Conservation (phyloP, 2,888 invertebrate species). For the Seira ritae region DNA sequence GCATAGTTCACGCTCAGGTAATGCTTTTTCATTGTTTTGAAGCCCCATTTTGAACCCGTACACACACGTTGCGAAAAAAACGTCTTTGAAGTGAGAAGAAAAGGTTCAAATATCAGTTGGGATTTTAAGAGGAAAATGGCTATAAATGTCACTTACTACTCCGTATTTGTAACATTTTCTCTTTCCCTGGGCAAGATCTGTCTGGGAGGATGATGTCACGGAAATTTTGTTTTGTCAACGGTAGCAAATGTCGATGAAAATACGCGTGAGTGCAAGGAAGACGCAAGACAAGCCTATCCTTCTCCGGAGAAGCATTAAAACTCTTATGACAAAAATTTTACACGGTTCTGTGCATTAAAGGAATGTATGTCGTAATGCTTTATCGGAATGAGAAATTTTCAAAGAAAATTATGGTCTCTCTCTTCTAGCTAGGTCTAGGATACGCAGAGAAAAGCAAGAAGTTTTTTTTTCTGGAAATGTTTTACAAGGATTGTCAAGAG, state of each 20-base stretch:
- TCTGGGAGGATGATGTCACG: conserved; percentile 42
- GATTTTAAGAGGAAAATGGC: neutral
- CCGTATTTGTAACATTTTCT: neutral
- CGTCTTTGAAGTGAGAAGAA: conserved; percentile 17
- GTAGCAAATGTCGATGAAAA: conserved; percentile 51
- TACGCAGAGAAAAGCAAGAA: too few species aligned
- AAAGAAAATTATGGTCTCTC: too few species aligned
- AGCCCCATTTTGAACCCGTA: too few species aligned
- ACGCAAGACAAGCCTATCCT: conserved; percentile 31
- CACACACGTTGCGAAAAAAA: neutral
- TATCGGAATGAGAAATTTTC: too few species aligned
- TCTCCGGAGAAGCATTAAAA: neutral
- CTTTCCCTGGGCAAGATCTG: neutral
- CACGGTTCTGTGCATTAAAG: neutral
- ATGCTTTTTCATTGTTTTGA: too few species aligned
- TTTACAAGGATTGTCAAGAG: neutral
- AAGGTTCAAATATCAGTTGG: neutral
- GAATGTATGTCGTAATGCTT: too few species aligned
- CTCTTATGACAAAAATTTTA: neutral
- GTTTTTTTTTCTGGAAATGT: neutral
- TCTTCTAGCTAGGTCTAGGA: too few species aligned
- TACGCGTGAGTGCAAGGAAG: conserved; percentile 49
- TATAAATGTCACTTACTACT: conserved; percentile 1
- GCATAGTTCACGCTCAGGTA: too few species aligned
- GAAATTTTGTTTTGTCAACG: conserved; percentile 39